Base-by-base conservation (phyloP, 2,888 invertebrate species). In the Aphodius granarius region DNA sequence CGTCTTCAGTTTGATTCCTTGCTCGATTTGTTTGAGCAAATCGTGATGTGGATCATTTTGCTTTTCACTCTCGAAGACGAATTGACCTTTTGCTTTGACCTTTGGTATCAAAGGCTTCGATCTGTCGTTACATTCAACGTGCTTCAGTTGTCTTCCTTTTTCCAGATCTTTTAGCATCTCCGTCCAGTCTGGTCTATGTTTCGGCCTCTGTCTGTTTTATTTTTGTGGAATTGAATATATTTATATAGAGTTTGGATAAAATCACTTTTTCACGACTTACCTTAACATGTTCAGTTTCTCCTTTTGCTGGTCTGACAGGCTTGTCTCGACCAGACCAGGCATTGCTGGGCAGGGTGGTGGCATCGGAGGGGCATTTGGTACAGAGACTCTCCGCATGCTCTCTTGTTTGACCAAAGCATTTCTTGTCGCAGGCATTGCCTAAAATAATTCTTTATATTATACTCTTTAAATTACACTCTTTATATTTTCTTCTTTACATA, bases 81-180 rank as follows among this genome's bases (percentile, higher is more conserved):
- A 96, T 88, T 96, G 93, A 77, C 90, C 91, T 82, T 93, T 92
- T 81, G 93, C 93, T 85, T 93, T 94, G 71, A 91, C 92, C 74
- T 85, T 83, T n/a, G 90, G 89, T 64, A 90, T 82, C 13, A 90
- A 83, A 0, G 90, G 90, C 78, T 86, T 85, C 22, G 89, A 93
- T 87, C 95, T 91, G 86, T 96, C 96, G 86, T 96, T 96, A 86
- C 95, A 95, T 82, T 93, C 91, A 71, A 96, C 95, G 84, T 96
- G 94, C 83, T 92, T 93, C 79, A 96, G 88, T 84, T 93, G 94
- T 83, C 86, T 92, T 71, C 95, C 95, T 79, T 91, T 89, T 85
- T 96, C 95, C n/a, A 96, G 94, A 86, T 96, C 96, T 86, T 96
- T 95, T 93, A 96, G 94, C 93, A 96, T 94, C 82, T 93, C 92